Percentiles rank a stretch among this genome's conserved stretches.
phyloP scores from a whole-genome alignment of 2,888 invertebrate species.

The Seira sanloemensis region DNA sequence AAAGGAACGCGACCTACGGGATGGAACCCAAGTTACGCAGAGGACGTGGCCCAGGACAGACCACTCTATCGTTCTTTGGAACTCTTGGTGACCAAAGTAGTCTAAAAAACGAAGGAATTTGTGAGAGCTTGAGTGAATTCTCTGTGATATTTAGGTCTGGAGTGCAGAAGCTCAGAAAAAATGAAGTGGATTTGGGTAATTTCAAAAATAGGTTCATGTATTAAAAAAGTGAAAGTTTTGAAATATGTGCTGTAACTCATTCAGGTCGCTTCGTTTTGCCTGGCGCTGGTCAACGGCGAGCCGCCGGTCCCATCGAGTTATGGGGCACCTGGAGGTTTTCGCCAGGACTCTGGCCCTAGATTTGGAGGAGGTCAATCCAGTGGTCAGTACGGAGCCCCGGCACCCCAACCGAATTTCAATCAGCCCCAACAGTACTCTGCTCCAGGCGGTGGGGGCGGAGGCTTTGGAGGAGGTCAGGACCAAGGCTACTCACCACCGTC shows the following conservation, averaged over 20 bases:
- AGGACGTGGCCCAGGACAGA: conserved; percentile 32
- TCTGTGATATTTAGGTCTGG: not conserved
- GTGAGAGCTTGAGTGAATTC: not conserved
- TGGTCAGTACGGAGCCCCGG: conserved; percentile 48
- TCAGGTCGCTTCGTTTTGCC: conserved; percentile 37
- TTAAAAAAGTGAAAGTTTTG: not conserved
- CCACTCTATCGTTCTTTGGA: conserved; percentile 16
- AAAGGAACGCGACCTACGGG: conserved; percentile 50
- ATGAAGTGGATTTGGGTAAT: not conserved
- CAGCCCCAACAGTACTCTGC: conserved; percentile 55
- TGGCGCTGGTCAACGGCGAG: conserved; percentile 36
- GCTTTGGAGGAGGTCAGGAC: conserved; percentile 30
- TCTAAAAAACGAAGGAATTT: no score
- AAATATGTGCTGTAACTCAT: not conserved
- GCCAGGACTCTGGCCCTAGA: conserved; percentile 41
- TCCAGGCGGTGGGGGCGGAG: conserved; percentile 25
- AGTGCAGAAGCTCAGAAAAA: not conserved
- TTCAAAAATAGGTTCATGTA: not conserved
- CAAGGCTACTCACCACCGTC: conserved; percentile 30
- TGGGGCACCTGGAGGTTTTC: conserved; percentile 48
- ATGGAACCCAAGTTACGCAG: conserved; percentile 38
- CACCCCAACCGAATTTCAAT: conserved; percentile 38
- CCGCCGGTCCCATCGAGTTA: conserved; percentile 49
- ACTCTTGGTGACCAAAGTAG: not conserved
- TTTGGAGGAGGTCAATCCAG: conserved; percentile 14